These are phyloP conservation scores for Bellardia pandia DNA, from an alignment of 2,888 invertebrate genomes.

Conservation along the genomic window DNA sequence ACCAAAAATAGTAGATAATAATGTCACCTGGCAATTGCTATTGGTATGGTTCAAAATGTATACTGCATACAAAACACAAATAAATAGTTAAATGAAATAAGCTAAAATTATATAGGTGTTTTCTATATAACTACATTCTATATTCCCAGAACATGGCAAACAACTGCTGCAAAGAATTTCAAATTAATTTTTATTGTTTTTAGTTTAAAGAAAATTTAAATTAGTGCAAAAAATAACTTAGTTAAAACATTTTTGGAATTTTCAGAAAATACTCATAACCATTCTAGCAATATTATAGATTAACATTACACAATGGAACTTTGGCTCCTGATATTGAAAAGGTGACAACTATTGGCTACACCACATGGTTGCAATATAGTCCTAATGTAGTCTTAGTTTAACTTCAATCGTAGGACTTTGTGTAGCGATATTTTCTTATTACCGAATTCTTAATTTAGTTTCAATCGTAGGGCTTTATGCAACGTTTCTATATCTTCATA, in stretches of 20 bases:
- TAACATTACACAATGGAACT: too few relatives aligned
- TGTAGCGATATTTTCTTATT: too few relatives aligned
- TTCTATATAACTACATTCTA: neutral
- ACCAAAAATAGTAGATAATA: constrained; percentile 71
- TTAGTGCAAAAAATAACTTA: neutral
- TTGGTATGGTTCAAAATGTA: constrained; percentile 17
- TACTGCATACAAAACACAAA: neutral
- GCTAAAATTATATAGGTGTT: neutral
- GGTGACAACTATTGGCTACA: too few relatives aligned
- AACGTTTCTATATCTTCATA: too few relatives aligned
- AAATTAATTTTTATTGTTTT: constrained; percentile 30
- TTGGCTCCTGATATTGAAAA: too few relatives aligned
- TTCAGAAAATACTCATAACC: too few relatives aligned
- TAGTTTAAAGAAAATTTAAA: neutral
- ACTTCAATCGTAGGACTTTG: too few relatives aligned
- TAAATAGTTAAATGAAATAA: neutral
- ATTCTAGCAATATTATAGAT: too few relatives aligned
- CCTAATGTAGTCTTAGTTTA: too few relatives aligned
- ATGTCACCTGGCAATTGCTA: constrained; percentile 70
- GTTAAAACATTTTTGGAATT: neutral
- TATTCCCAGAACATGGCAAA: constrained; percentile 39
- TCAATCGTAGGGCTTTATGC: too few relatives aligned
- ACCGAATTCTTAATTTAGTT: too few relatives aligned
- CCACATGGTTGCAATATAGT: too few relatives aligned
- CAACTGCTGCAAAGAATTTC: neutral